Conservation (phyloP, 1,140 invertebrate species). For the Bombus vancouverensis region DNA sequence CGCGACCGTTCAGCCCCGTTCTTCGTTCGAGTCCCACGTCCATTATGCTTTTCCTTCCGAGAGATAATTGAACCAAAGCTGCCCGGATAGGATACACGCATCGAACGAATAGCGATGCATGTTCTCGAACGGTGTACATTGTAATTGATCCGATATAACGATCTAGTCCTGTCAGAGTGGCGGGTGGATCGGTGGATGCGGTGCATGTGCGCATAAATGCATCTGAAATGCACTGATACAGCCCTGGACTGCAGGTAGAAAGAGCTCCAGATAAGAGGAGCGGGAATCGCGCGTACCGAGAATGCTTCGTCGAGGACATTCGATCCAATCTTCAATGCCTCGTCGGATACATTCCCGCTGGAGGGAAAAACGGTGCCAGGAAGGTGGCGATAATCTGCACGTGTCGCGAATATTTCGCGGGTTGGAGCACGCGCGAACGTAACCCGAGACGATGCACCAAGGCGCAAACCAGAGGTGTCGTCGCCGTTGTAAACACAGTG, state of each 20-base stretch:
- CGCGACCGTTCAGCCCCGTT: not conserved
- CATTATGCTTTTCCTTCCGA: constrained; percentile 13
- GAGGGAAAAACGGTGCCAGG: constrained; percentile 43
- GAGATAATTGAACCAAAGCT: constrained; percentile 36
- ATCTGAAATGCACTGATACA: constrained; percentile 33
- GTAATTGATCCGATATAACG: constrained; percentile 53
- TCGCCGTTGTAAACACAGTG: constrained; percentile 53
- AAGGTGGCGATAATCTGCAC: constrained; percentile 70
- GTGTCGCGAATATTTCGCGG: constrained; percentile 69
- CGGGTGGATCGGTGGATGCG: not conserved
- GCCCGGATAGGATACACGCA: not conserved
- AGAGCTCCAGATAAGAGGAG: constrained; percentile 55
- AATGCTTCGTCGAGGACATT: constrained; percentile 68
- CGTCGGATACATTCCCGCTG: not conserved
- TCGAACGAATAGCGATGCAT: constrained; percentile 23
- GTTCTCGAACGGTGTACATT: constrained; percentile 34
- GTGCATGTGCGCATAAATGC: constrained; percentile 25
- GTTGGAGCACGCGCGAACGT: constrained; percentile 67
- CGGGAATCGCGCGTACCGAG: constrained; percentile 57
- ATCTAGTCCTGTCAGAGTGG: constrained; percentile 35
- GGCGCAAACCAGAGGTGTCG: constrained; percentile 52
- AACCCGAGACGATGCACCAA: constrained; percentile 63
- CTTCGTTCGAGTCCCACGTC: not conserved
- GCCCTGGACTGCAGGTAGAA: constrained; percentile 51
- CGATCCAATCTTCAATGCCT: constrained; percentile 67